phyloP scores from a whole-genome alignment of 2,113 vertebrate species.

The Hippocampus barbouri region DNA sequence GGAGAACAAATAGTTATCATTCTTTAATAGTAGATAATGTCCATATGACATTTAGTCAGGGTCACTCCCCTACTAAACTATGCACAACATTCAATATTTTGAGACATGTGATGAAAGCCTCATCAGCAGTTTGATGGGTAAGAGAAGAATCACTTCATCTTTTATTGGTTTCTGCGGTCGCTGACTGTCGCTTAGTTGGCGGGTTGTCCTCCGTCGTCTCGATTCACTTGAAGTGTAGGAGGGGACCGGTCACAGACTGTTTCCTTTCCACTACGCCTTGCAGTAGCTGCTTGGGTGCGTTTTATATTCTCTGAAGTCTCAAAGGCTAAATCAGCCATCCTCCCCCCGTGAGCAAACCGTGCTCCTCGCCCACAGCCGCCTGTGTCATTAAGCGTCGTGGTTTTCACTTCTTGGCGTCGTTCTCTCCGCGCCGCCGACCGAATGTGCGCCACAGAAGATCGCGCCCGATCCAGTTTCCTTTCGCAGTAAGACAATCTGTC shows the following conservation, averaged over 20 bases:
- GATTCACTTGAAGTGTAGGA: not conserved
- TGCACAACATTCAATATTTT: not conserved
- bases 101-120: not conserved
- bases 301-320: not conserved
- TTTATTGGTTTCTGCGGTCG: conserved; percentile 8
- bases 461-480: not conserved
- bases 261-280: not conserved
- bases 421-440: not conserved
- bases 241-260: conserved; percentile 9
- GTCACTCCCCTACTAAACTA: not conserved
- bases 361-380: conserved; percentile 24
- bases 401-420: conserved; percentile 28
- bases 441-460: not conserved
- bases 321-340: not conserved
- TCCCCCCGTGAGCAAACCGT: conserved; percentile 13
- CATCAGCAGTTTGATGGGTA: conserved; percentile 12
- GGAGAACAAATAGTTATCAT: not conserved
- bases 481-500: not conserved
- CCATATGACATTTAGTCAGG: not conserved
- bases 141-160: conserved; percentile 4
- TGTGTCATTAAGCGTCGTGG: conserved; percentile 45
- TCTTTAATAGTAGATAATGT: not conserved
- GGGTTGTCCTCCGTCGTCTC: not conserved
- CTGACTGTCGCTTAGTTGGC: not conserved
- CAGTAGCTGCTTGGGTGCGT: not conserved